phyloP scores from a whole-genome alignment of 2,113 vertebrate species.

The Vulpes ferrilata region DNA sequence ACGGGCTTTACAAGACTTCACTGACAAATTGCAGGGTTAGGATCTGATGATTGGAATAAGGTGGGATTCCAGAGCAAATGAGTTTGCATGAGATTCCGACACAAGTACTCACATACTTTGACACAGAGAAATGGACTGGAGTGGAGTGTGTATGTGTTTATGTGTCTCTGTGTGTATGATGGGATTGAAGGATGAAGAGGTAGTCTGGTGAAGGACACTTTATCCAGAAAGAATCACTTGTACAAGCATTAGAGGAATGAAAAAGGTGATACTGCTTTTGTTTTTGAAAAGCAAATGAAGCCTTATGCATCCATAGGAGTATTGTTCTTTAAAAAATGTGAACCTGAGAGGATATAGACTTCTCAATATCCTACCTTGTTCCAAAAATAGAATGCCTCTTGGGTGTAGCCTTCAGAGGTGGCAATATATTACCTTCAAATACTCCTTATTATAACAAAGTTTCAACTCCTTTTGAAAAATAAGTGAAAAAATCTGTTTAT shows the following conservation, averaged over 20 bases:
- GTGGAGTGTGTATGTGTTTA: background rate
- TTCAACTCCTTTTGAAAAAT: constrained; percentile 10
- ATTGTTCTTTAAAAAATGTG: background rate
- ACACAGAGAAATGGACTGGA: background rate
- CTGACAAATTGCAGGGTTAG: background rate
- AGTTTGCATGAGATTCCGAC: background rate
- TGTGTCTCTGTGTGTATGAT: background rate
- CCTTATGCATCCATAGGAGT: background rate
- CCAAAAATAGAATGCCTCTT: background rate
- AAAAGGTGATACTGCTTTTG: background rate
- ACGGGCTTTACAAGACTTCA: background rate
- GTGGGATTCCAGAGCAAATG: background rate
- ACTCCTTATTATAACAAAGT: background rate
- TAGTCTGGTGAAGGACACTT: background rate
- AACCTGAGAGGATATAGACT: background rate
- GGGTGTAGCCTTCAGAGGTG: background rate
- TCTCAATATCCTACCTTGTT: background rate
- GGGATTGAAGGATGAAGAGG: background rate
- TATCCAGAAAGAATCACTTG: background rate
- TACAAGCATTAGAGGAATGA: background rate
- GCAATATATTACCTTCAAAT: background rate
- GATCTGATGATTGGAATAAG: background rate
- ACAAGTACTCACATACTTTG: background rate
- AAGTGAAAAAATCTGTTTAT: background rate
- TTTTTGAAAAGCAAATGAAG: background rate